These are phyloP conservation scores for Fistularia tabacaria DNA, from an alignment of 2,797 vertebrate species.

Conservation along the genomic window DNA sequence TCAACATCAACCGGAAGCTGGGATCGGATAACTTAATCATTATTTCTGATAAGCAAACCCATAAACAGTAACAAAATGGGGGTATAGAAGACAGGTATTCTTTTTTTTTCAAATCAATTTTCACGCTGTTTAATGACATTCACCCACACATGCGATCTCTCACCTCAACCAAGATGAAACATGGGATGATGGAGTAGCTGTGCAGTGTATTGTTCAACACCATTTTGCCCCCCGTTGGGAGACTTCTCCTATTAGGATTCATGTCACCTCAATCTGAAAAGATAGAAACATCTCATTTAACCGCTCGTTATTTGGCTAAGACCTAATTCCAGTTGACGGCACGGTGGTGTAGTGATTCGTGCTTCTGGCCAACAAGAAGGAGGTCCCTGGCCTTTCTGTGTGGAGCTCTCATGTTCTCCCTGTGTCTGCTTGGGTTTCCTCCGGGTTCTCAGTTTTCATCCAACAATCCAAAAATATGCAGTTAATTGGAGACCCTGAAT, in stretches of 20 bases:
- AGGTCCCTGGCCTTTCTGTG: no score
- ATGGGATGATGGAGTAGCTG: conserved; percentile 97
- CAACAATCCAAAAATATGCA: no score
- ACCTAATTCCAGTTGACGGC: not conserved
- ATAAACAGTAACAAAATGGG: no score
- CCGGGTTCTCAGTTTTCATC: no score
- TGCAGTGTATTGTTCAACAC: conserved; percentile 93
- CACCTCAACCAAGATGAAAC: conserved; percentile 99
- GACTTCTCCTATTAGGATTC: conserved; percentile 55
- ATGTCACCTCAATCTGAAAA: conserved; percentile 64
- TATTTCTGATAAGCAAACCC: no score
- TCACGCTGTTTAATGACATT: not conserved
- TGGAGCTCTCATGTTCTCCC: no score
- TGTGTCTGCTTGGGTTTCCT: no score
- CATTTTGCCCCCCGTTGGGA: conserved; percentile 77
- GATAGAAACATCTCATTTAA: conserved; percentile 36
- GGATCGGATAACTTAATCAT: no score
- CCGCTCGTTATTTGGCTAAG: not conserved
- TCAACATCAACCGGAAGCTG: no score
- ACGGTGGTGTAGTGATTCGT: not conserved
- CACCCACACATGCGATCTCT: conserved; percentile 41
- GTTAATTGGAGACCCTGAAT: no score
- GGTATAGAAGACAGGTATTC: no score
- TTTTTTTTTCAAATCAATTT: no score
- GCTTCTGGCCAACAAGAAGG: not conserved